Evolutionary conservation across 1,140 invertebrate genomes (phyloP).

Genomic region (Palaemon carinicauda): DNA sequence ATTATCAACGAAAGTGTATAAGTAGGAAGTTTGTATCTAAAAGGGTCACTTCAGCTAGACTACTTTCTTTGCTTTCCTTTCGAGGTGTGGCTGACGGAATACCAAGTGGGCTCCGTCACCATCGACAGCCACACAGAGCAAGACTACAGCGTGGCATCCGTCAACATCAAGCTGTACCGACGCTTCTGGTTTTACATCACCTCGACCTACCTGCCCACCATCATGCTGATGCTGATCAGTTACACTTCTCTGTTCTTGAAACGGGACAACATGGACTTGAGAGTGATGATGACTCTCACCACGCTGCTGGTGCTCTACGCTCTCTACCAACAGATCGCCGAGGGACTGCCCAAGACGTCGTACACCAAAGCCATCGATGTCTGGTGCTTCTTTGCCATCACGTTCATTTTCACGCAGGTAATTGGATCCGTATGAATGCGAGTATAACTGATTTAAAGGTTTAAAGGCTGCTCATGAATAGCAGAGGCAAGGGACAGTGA

Average conservation of each 20-base stretch:
- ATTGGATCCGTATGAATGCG: no score
- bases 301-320: slow-evolving; percentile 34
- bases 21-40: no score
- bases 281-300: slow-evolving; percentile 9
- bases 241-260: slow-evolving; percentile 20
- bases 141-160: not conserved
- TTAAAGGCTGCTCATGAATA: no score
- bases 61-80: no score
- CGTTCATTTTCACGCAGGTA: slow-evolving; percentile 5
- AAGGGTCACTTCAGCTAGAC: no score
- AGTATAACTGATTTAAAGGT: no score
- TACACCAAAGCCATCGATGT: slow-evolving; percentile 24
- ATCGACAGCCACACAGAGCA: not conserved
- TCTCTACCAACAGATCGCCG: slow-evolving; percentile 4
- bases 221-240: slow-evolving; percentile 11
- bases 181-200: slow-evolving; percentile 3
- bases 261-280: not conserved
- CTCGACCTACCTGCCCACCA: slow-evolving; percentile 16
- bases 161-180: slow-evolving; percentile 23
- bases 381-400: slow-evolving; percentile 37
- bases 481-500: no score
- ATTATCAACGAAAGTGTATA: no score
- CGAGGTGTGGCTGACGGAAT: no score
- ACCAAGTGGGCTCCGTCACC: no score
- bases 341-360: slow-evolving; percentile 11